These are phyloP conservation scores for Romanomermis culicivorax DNA, from an alignment of 2,888 invertebrate species.

Conservation along the genomic window DNA sequence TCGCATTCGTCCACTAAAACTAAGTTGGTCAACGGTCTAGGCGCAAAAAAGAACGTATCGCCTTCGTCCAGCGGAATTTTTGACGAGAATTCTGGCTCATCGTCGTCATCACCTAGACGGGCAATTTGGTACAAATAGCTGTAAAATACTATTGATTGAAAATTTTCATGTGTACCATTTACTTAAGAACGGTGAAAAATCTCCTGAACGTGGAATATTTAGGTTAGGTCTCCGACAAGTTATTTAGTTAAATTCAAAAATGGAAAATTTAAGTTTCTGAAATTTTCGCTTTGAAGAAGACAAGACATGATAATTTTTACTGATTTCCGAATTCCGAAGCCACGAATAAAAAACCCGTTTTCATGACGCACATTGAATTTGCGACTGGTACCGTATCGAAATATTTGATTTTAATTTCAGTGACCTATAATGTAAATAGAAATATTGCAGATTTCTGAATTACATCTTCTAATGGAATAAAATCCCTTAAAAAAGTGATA, in stretches of 20 bases:
- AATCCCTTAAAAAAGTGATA: too few species aligned
- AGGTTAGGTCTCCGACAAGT: too few species aligned
- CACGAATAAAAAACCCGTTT: slow-evolving; percentile 93
- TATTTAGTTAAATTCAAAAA: too few species aligned
- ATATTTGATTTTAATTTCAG: slow-evolving; percentile 93
- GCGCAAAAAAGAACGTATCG: slow-evolving; percentile 95
- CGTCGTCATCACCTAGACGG: slow-evolving; percentile 95
- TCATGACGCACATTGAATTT: slow-evolving; percentile 83
- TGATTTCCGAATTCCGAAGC: slow-evolving; percentile 99
- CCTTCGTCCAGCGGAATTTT: slow-evolving; percentile 95
- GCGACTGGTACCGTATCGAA: slow-evolving; percentile 98
- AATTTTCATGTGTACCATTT: too few species aligned
- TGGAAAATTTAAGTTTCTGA: too few species aligned
- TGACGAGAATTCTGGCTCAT: slow-evolving; percentile 92
- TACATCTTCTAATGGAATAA: too few species aligned
- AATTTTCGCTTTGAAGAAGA: too few species aligned
- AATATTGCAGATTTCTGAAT: slow-evolving; percentile 13
- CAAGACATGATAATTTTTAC: too few species aligned
- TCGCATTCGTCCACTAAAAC: slow-evolving; percentile 91
- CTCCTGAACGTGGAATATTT: too few species aligned
- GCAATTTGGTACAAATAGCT: slow-evolving; percentile 95
- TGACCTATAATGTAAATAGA: slow-evolving; percentile 43
- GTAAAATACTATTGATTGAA: slow-evolving; percentile 25
- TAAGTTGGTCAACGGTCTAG: slow-evolving; percentile 70
- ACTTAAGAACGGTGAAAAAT: too few species aligned